These are phyloP conservation scores for Ataeniobius toweri DNA, from an alignment of 2,797 vertebrate genomes.

Conservation along the genomic window DNA sequence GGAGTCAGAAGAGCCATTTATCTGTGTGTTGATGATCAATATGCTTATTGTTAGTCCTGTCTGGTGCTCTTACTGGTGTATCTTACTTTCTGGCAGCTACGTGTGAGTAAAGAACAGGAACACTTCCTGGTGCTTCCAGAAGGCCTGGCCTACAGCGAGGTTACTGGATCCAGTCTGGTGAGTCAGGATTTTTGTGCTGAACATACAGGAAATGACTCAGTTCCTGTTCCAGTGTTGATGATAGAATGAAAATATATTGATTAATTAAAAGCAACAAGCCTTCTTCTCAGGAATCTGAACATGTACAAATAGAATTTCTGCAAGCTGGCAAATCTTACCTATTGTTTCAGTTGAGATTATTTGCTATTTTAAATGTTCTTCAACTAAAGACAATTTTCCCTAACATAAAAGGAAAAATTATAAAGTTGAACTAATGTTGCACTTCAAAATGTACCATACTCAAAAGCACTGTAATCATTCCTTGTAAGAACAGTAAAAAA, in stretches of 20 bases:
- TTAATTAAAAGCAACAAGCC: not conserved
- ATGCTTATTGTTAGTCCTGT: not conserved
- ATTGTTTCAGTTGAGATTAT: not conserved
- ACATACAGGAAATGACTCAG: not conserved
- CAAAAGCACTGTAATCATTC: not conserved
- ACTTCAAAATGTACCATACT: not conserved
- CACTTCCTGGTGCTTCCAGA: constrained; percentile 93
- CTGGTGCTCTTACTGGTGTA: not conserved
- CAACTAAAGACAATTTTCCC: not conserved
- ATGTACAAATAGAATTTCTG: not conserved
- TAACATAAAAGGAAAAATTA: not conserved
- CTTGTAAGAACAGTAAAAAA: not conserved
- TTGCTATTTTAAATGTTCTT: not conserved
- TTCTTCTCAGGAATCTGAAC: not conserved
- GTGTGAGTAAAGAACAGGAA: constrained; percentile 96
- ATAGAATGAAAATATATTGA: not conserved
- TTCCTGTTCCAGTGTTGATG: not conserved
- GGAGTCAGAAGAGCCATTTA: not conserved
- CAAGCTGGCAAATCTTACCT: not conserved
- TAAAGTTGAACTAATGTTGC: not conserved
- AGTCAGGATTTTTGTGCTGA: constrained; percentile 53
- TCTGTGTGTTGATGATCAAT: not conserved
- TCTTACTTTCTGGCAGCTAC: constrained; percentile 77
- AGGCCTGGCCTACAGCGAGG: constrained; percentile 89
- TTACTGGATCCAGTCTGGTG: constrained; percentile 92